These are phyloP conservation scores for Nansenia antarctica DNA, from an alignment of 2,113 vertebrate genomes.

Conservation along the genomic window DNA sequence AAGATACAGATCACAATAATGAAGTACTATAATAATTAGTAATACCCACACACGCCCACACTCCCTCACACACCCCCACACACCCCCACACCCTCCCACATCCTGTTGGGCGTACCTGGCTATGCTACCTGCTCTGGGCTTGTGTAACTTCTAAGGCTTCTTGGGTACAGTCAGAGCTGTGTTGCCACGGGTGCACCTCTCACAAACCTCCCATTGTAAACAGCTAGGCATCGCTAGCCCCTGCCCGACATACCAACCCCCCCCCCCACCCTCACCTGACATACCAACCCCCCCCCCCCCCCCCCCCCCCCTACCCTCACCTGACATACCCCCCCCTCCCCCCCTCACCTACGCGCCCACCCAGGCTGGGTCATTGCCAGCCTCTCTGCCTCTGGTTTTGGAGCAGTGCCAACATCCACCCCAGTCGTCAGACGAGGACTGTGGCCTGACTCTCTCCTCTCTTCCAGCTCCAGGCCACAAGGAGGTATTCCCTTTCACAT, in stretches of 20 bases:
- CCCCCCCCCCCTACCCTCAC: conserved; percentile 11
- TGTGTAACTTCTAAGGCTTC: neutral
- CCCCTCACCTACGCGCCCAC: conserved; percentile 13
- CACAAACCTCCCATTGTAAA: conserved; percentile 21
- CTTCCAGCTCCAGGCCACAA: conserved; percentile 35
- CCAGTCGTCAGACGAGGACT: neutral
- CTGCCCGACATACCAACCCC: conserved; percentile 3
- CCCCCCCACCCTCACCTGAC: neutral
- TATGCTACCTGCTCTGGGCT: neutral
- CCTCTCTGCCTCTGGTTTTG: conserved; percentile 20
- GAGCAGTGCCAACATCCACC: neutral
- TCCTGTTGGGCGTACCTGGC: neutral
- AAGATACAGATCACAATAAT: too few species aligned
- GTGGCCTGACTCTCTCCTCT: conserved; percentile 25
- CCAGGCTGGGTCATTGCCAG: conserved; percentile 17
- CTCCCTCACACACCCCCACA: neutral
- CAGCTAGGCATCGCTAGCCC: conserved; percentile 17
- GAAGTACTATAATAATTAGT: too few species aligned
- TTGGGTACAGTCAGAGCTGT: conserved; percentile 1
- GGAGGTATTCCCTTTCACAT: conserved; percentile 38
- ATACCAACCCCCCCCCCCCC: neutral
- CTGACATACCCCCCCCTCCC: neutral
- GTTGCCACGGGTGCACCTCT: neutral
- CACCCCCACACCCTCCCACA: neutral
- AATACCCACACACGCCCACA: too few species aligned